Conservation (phyloP, 2,888 invertebrate genomes). For the Mythimna vitellina region DNA sequence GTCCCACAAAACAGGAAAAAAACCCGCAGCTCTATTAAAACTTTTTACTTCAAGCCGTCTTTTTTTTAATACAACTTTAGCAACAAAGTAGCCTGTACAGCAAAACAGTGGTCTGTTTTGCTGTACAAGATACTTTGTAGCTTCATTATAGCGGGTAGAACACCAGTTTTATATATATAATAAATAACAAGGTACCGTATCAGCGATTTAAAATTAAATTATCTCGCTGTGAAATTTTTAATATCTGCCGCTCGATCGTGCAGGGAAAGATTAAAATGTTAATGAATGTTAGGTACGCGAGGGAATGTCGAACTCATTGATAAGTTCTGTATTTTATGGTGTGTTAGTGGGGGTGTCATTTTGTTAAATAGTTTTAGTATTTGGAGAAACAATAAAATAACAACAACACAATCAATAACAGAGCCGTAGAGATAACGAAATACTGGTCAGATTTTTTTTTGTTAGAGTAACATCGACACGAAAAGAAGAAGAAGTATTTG, state of each 20-base stretch:
- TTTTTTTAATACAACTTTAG: slow-evolving; percentile 8
- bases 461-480: too few species aligned
- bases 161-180: slow-evolving; percentile 10
- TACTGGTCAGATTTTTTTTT: too few species aligned
- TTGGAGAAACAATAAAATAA: too few species aligned
- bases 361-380: not conserved
- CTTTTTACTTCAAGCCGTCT: not conserved
- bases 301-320: slow-evolving; percentile 29
- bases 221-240: slow-evolving; percentile 48
- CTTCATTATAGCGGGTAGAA: too few species aligned
- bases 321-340: slow-evolving; percentile 16
- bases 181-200: slow-evolving; percentile 22
- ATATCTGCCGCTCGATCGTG: slow-evolving; percentile 45
- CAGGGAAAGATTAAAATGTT: slow-evolving; percentile 51
- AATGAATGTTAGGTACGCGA: slow-evolving; percentile 44
- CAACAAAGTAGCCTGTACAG: slow-evolving; percentile 11
- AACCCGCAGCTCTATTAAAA: slow-evolving; percentile 16
- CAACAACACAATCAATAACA: too few species aligned
- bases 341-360: not conserved
- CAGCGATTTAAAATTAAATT: slow-evolving; percentile 48
- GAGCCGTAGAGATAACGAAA: too few species aligned
- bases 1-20: slow-evolving; percentile 6
- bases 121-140: slow-evolving; percentile 9
- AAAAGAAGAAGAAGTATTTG: too few species aligned
- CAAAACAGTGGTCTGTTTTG: not conserved